phyloP scores from a whole-genome alignment of 2,888 invertebrate species.

The Protophormia terraenovae region DNA sequence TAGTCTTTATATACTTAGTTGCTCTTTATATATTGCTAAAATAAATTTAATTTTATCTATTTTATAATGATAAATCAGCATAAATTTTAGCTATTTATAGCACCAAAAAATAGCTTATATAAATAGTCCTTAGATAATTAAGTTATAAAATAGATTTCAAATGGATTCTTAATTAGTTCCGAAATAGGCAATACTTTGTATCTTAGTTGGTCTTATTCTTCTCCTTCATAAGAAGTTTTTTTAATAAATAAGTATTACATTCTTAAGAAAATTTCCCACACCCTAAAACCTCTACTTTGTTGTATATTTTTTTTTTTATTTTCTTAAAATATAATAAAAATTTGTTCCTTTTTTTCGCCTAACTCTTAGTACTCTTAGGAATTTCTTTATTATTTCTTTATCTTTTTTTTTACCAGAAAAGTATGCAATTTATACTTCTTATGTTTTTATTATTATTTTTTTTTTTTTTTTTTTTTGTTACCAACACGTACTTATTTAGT shows the following conservation, averaged over 20 bases:
- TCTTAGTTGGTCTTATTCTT: slow-evolving; percentile 20
- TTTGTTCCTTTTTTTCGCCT: neutral
- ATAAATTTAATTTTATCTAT: too few species aligned
- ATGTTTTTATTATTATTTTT: too few species aligned
- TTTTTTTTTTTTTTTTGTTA: too few species aligned
- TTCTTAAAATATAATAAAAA: neutral
- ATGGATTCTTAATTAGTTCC: too few species aligned
- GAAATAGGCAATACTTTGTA: too few species aligned
- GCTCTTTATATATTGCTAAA: too few species aligned
- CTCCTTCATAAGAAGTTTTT: neutral
- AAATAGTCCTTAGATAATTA: too few species aligned
- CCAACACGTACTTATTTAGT: slow-evolving; percentile 63
- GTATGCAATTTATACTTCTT: slow-evolving; percentile 32
- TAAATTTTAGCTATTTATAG: too few species aligned
- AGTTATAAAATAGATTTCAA: neutral
- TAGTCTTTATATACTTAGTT: too few species aligned
- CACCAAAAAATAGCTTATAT: too few species aligned
- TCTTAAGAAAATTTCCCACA: neutral
- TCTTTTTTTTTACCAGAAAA: neutral
- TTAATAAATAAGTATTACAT: slow-evolving; percentile 25
- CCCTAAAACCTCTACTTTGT: neutral
- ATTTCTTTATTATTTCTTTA: slow-evolving; percentile 5
- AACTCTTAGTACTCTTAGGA: neutral
- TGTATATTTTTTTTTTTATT: neutral
- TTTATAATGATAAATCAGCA: too few species aligned